These are phyloP conservation scores for Brassicogethes aeneus DNA, from an alignment of 2,888 invertebrate genomes.

Conservation along the genomic window DNA sequence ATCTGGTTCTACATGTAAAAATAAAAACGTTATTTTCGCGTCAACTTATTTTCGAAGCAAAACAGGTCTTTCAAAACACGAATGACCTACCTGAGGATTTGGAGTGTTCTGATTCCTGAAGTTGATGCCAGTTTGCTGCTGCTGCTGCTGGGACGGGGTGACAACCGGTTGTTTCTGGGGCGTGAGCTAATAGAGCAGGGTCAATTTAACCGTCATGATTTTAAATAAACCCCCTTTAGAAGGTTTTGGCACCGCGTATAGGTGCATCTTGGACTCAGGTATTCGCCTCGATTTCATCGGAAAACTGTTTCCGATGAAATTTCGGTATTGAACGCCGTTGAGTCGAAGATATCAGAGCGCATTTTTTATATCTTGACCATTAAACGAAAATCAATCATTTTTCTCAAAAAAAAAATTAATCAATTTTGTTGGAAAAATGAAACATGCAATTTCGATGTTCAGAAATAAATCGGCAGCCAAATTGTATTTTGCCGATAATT, in stretches of 20 bases:
- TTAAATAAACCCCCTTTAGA: slow-evolving; percentile 29
- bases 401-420: too few relatives aligned
- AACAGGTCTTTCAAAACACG: too few relatives aligned
- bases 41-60: too few relatives aligned
- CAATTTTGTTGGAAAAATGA: too few relatives aligned
- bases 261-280: slow-evolving; percentile 32
- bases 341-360: slow-evolving; percentile 25
- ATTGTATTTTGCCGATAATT: too few relatives aligned
- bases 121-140: slow-evolving; percentile 12
- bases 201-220: slow-evolving; percentile 22
- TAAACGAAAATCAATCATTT: slow-evolving; percentile 19
- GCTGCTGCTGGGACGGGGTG: slow-evolving; percentile 13
- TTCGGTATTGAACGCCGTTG: slow-evolving; percentile 15
- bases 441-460: too few relatives aligned
- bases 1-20: too few relatives aligned
- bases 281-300: too few relatives aligned
- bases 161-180: slow-evolving; percentile 13
- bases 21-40: too few relatives aligned
- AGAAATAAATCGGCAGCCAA: slow-evolving; percentile 4
- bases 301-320: too few relatives aligned
- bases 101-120: slow-evolving; percentile 8
- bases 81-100: too few relatives aligned
- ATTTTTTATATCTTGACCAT: slow-evolving; percentile 26
- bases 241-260: slow-evolving; percentile 37
- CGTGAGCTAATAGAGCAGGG: slow-evolving; percentile 30